phyloP scores from a whole-genome alignment of 2,888 invertebrate genomes.

The Cacoxenus indagator region DNA sequence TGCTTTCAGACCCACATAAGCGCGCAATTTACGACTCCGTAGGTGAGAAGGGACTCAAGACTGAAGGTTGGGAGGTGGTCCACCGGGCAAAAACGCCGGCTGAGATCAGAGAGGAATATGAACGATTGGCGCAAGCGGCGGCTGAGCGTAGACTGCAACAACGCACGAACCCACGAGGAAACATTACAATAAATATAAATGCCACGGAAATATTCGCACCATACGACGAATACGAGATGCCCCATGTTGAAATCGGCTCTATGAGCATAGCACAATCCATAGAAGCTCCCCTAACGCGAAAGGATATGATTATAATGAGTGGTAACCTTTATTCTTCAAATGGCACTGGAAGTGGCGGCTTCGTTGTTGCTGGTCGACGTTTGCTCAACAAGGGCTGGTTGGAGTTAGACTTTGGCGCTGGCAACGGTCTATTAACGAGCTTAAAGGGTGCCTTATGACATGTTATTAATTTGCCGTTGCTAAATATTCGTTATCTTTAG shows the following conservation, averaged over 20 bases:
- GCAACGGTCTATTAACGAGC: slow-evolving; percentile 85
- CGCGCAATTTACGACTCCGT: slow-evolving; percentile 93
- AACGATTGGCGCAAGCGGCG: slow-evolving; percentile 85
- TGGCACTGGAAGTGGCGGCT: slow-evolving; percentile 81
- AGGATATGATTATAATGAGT: slow-evolving; percentile 87
- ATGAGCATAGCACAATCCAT: slow-evolving; percentile 94
- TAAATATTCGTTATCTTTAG: slow-evolving; percentile 36
- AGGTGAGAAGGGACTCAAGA: slow-evolving; percentile 92
- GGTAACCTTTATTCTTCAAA: slow-evolving; percentile 89
- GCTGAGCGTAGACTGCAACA: slow-evolving; percentile 91
- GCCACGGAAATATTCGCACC: slow-evolving; percentile 92
- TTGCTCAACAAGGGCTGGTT: slow-evolving; percentile 89
- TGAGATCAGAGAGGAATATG: slow-evolving; percentile 97
- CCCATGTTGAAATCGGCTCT: slow-evolving; percentile 89
- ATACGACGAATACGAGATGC: slow-evolving; percentile 81
- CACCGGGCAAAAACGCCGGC: slow-evolving; percentile 92
- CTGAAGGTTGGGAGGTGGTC: slow-evolving; percentile 96
- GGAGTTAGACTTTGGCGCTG: slow-evolving; percentile 87
- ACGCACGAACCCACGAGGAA: slow-evolving; percentile 92
- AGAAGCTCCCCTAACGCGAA: slow-evolving; percentile 89
- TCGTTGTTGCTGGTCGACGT: slow-evolving; percentile 82
- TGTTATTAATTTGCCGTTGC: background rate
- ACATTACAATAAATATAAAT: slow-evolving; percentile 88
- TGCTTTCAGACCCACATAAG: slow-evolving; percentile 92
- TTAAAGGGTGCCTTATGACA: slow-evolving; percentile 74